Evolutionary conservation across 2,888 invertebrate species (phyloP), one percentile per base, ranked within the genome.

Genomic region (Drosophila falleni): DNA sequence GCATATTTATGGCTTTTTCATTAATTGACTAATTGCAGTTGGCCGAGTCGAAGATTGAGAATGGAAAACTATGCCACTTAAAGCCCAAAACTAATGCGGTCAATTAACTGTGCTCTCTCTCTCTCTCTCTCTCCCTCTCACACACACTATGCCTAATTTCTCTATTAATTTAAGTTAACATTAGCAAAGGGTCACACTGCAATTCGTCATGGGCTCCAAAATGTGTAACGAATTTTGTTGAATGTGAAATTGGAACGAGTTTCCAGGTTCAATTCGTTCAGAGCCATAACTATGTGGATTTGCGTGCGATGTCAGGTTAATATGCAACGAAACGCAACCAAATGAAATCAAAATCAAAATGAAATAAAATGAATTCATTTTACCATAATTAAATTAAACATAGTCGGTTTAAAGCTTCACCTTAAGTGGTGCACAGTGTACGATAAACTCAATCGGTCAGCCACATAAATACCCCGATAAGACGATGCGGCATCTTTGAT

Each of bases 381-480:
- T 74, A 80, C 51, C 84, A 89, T 89, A 88, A 89, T 87, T 81
- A 80, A 89, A 88, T 88, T 84, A 89, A 89, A 74, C 74, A 73
- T 67, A 46, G 61, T 63, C 72, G 60, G 55, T 51, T 49, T 56
- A 69, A 63, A 71, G 78, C 67, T 51, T 50, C 37, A 51, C 35
- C 23, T 73, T 82, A 86, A 89, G 87, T 89, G 84, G 74, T 72
- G 70, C 67, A 72, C 69, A 69, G 56, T 82, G 71, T 78, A 62
- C 67, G 78, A 71, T 70, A 78, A 80, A 67, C 49, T 19, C 80
- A 46, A 80, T 77, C 74, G 78, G 78, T 58, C 61, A 60, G 61
- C 47, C 65, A 71, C 87, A 89, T 89, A 90, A 90, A 90, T 90
- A 90, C 74, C 64, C 74, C 72, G 89, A 89, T 90, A 89, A 90